A percentile compares a stretch with the other conserved stretches of the same genome.
phyloP scores from a whole-genome alignment of 2,113 vertebrate species.

The Miniopterus natalensis region DNA sequence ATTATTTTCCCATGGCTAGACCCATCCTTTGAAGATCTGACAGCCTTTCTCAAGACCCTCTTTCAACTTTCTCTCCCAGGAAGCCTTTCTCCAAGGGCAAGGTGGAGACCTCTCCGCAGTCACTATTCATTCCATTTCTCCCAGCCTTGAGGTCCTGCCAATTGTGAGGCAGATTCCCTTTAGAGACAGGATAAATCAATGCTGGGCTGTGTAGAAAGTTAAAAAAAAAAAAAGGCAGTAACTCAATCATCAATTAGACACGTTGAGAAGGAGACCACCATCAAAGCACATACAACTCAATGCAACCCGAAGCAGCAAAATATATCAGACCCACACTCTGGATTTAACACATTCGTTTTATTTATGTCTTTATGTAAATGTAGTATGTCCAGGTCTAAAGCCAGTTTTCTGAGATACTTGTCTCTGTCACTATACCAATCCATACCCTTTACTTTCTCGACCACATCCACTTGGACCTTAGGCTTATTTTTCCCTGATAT shows the following conservation, averaged over 20 bases:
- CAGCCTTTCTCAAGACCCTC: slow-evolving; percentile 50
- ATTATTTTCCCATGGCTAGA: slow-evolving; percentile 44
- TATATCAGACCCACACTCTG: background rate
- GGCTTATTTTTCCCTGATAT: background rate
- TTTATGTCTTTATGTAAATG: background rate
- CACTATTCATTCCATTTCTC: slow-evolving; percentile 64
- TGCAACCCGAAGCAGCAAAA: background rate
- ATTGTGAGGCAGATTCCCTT: slow-evolving; percentile 39
- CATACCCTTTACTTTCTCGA: background rate
- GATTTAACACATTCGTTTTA: background rate
- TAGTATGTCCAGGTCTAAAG: background rate
- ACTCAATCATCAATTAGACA: slow-evolving; percentile 10
- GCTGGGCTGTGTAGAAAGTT: slow-evolving; percentile 30
- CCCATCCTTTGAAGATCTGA: slow-evolving; percentile 61
- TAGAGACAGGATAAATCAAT: slow-evolving; percentile 69
- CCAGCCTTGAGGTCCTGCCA: slow-evolving; percentile 64
- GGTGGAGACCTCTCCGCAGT: slow-evolving; percentile 29
- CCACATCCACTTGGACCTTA: background rate
- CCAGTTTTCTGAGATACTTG: background rate
- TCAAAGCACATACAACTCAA: background rate
- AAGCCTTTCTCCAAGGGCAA: slow-evolving; percentile 61
- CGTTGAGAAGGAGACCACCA: background rate
- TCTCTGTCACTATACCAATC: background rate
- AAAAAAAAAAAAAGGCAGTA: background rate
- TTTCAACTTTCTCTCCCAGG: slow-evolving; percentile 65